phyloP scores from a whole-genome alignment of 2,888 invertebrate species.

The Mythimna loreyi region DNA sequence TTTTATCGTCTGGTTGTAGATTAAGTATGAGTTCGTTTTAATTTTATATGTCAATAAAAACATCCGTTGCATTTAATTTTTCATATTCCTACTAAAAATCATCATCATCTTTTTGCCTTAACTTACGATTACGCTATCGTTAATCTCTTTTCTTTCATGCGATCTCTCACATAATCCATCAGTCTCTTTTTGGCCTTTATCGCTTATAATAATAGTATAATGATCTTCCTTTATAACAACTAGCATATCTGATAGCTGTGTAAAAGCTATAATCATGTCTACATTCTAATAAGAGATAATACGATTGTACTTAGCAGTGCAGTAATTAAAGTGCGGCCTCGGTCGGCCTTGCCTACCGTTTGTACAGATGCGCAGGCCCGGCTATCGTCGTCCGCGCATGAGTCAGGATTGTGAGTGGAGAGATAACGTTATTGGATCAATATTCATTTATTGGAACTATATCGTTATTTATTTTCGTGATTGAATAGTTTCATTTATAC shows the following conservation, averaged over 20 bases:
- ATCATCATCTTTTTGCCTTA: neutral
- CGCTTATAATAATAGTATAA: neutral
- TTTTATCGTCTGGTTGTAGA: constrained; percentile 3
- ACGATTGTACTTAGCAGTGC: constrained; percentile 57
- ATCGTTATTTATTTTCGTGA: constrained; percentile 41
- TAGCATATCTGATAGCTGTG: neutral
- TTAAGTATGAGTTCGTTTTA: constrained; percentile 13
- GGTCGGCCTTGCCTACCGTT: constrained; percentile 81
- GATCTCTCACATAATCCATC: neutral
- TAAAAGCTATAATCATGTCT: constrained; percentile 37
- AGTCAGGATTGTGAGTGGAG: constrained; percentile 63
- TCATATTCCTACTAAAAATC: neutral
- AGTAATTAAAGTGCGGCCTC: constrained; percentile 79
- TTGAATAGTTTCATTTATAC: constrained; percentile 33
- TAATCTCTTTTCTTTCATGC: neutral
- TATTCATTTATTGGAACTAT: constrained; percentile 44
- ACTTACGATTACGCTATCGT: neutral
- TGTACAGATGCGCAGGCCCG: constrained; percentile 79
- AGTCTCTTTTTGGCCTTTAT: neutral
- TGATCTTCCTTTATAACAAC: neutral
- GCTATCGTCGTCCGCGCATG: constrained; percentile 65
- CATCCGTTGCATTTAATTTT: constrained; percentile 5
- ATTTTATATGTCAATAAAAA: neutral
- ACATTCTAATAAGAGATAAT: constrained; percentile 55
- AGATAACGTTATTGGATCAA: constrained; percentile 60